A percentile compares a stretch with the other conserved stretches of the same genome.
Evolutionary conservation across 2,113 vertebrate genomes (phyloP).

Genomic region (Plotosus lineatus): DNA sequence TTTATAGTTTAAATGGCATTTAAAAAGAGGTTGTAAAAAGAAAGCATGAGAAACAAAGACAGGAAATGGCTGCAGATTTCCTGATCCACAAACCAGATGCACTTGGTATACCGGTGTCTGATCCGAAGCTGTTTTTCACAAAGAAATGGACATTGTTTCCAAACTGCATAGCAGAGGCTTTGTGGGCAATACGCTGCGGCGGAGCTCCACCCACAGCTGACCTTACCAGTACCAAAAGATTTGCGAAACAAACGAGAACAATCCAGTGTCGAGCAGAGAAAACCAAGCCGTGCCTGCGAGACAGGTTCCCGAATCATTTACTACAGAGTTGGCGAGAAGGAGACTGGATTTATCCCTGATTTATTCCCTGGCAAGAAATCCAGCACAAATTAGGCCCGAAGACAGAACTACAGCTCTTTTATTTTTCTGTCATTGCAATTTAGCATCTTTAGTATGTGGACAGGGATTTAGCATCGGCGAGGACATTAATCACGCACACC

Average conservation of each 20-base stretch:
- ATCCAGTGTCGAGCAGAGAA: conserved; percentile 1
- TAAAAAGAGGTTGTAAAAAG: neutral
- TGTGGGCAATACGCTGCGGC: conserved; percentile 39
- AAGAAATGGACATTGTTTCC: neutral
- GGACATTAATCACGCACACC: conserved; percentile 25
- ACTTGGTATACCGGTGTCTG: neutral
- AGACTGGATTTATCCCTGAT: conserved; percentile 18
- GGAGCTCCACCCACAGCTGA: conserved; percentile 52
- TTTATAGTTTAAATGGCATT: neutral
- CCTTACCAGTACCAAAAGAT: conserved; percentile 12
- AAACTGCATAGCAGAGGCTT: conserved; percentile 34
- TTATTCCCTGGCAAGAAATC: conserved; percentile 2
- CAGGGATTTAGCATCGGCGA: neutral
- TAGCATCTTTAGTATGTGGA: neutral
- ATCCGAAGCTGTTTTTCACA: conserved; percentile 1
- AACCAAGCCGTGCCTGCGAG: neutral
- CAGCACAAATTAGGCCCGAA: conserved; percentile 23
- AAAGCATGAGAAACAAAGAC: neutral
- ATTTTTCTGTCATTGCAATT: conserved; percentile 6
- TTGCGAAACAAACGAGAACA: neutral
- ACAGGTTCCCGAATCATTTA: neutral
- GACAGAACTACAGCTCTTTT: neutral
- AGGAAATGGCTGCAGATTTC: conserved; percentile 20
- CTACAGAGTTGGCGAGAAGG: neutral
- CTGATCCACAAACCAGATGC: conserved; percentile 23